Conservation (phyloP, 1,140 invertebrate species). For the Sitophilus oryzae region DNA sequence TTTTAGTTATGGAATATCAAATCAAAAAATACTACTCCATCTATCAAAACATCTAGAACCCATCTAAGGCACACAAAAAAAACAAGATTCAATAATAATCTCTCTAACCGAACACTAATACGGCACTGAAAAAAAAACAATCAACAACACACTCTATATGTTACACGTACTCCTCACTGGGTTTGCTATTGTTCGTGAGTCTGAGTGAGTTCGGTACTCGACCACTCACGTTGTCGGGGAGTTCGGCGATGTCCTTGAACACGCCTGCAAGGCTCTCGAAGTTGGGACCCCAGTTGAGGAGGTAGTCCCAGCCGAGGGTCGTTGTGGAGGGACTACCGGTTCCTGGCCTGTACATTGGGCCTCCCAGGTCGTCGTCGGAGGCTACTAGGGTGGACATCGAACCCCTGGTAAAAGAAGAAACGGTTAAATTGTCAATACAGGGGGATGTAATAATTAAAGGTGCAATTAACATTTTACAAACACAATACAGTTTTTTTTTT, state of each 20-base stretch:
- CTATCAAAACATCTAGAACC: background rate
- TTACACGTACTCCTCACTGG: conserved; percentile 74
- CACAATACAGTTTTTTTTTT: too few relatives aligned
- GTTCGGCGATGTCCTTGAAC: conserved; percentile 91
- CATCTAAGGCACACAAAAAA: conserved; percentile 18
- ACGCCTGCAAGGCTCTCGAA: conserved; percentile 92
- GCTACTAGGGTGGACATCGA: conserved; percentile 88
- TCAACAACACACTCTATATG: conserved; percentile 7
- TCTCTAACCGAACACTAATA: conserved; percentile 19
- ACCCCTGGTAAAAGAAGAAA: conserved; percentile 50
- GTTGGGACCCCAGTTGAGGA: conserved; percentile 93
- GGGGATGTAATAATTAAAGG: too few relatives aligned
- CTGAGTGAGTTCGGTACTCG: conserved; percentile 57
- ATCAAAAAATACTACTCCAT: background rate
- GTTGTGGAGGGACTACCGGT: conserved; percentile 68
- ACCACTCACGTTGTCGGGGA: conserved; percentile 73
- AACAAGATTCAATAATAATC: too few relatives aligned
- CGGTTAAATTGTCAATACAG: background rate
- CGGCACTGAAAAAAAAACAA: too few relatives aligned
- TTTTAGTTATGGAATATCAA: background rate
- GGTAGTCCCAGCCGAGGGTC: conserved; percentile 84
- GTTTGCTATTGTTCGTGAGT: conserved; percentile 55
- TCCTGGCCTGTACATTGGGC: conserved; percentile 65
- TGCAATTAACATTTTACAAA: too few relatives aligned
- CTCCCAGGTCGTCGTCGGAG: conserved; percentile 81